phyloP scores from a whole-genome alignment of 2,797 vertebrate genomes.

The Kryptolebias ocellatus region DNA sequence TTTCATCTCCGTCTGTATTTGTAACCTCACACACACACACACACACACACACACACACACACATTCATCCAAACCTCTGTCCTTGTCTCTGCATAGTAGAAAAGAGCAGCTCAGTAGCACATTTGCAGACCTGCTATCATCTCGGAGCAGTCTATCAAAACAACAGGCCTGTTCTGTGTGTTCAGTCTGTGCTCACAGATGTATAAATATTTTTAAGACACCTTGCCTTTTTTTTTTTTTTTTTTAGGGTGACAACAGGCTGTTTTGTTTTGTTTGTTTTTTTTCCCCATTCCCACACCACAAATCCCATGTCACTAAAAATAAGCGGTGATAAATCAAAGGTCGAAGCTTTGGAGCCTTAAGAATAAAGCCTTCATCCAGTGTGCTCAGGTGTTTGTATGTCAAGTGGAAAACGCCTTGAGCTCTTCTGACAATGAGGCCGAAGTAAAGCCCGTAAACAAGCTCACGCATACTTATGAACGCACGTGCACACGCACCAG shows the following conservation, averaged over 20 bases:
- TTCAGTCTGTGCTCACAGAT: background rate
- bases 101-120: slow-evolving; percentile 49
- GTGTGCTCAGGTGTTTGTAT: slow-evolving; percentile 53
- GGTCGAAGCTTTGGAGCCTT: no score
- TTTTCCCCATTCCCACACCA: no score
- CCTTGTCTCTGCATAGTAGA: slow-evolving; percentile 24
- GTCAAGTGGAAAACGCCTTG: slow-evolving; percentile 48
- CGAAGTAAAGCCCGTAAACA: slow-evolving; percentile 57
- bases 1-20: slow-evolving; percentile 18
- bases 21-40: slow-evolving; percentile 15
- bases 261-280: no score
- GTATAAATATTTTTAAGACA: slow-evolving; percentile 13
- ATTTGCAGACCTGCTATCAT: slow-evolving; percentile 48
- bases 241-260: no score
- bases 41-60: slow-evolving; percentile 28
- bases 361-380: slow-evolving; percentile 17
- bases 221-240: no score
- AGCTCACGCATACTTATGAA: slow-evolving; percentile 21
- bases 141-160: slow-evolving; percentile 32
- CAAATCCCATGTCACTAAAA: slow-evolving; percentile 3
- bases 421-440: slow-evolving; percentile 59
- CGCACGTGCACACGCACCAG: slow-evolving; percentile 38
- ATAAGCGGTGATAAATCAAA: background rate
- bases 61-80: background rate
- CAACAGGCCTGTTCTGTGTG: slow-evolving; percentile 46